Evolutionary conservation across 2,113 vertebrate genomes (phyloP).

Genomic region (Lycocorax pyrrhopterus): DNA sequence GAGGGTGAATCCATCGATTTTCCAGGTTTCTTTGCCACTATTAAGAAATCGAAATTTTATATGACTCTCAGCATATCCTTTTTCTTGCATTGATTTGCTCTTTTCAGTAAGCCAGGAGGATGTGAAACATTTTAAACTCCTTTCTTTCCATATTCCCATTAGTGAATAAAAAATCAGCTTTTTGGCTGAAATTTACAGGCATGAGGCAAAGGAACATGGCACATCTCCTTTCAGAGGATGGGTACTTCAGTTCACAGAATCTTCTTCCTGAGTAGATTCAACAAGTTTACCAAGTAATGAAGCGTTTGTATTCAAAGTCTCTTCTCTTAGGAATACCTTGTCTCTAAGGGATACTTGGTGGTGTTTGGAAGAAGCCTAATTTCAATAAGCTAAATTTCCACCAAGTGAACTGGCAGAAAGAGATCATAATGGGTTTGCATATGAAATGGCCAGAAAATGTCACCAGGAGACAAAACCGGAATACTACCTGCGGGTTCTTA

Average conservation of each 20-base stretch:
- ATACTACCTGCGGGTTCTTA: not conserved
- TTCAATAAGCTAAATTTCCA: not conserved
- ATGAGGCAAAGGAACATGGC: not conserved
- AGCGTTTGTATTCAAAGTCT: not conserved
- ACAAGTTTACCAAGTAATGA: not conserved
- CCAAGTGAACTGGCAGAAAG: not conserved
- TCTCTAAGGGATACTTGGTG: not conserved
- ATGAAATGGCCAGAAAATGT: not conserved
- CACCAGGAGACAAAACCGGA: not conserved
- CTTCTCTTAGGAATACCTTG: not conserved
- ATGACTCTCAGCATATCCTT: not conserved
- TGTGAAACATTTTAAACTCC: not conserved
- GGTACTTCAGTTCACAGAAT: not conserved
- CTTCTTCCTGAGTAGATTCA: slow-evolving; percentile 10
- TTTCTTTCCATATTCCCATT: not conserved
- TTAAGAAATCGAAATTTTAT: not conserved
- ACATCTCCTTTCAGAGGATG: not conserved
- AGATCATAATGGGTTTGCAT: not conserved
- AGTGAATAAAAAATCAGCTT: not conserved
- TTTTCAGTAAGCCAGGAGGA: not conserved
- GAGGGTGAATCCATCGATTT: not conserved
- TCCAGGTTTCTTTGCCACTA: not conserved
- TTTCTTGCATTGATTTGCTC: not conserved
- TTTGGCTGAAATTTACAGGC: not conserved
- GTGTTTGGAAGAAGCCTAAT: not conserved